Conservation (phyloP, 2,888 invertebrate species). For the Sinodicranocentrus sp. region DNA sequence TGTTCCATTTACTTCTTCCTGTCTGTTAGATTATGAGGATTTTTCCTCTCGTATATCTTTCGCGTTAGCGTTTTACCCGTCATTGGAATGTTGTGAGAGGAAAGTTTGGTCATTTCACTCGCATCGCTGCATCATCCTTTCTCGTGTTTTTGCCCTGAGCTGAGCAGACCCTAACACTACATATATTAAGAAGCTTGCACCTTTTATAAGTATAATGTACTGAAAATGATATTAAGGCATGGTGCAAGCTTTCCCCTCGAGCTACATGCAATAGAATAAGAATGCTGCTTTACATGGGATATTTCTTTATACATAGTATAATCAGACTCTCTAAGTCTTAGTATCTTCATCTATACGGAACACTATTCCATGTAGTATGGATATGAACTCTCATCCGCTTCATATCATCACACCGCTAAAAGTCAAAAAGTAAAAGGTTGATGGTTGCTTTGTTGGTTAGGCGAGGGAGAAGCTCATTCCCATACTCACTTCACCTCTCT, state of each 20-base stretch:
- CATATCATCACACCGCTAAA: conserved; percentile 29
- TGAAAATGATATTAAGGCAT: conserved; percentile 8
- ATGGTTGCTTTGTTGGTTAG: conserved; percentile 19
- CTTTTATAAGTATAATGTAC: neutral
- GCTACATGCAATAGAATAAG: too few relatives aligned
- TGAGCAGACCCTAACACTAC: neutral
- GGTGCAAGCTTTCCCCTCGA: too few relatives aligned
- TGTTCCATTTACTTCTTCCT: conserved; percentile 51
- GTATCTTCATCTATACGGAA: too few relatives aligned
- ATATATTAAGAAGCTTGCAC: conserved; percentile 8
- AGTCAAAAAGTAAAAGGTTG: conserved; percentile 32
- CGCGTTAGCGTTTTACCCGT: neutral
- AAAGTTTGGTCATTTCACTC: conserved; percentile 51
- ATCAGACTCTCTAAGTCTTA: too few relatives aligned
- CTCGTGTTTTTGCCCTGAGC: conserved; percentile 2
- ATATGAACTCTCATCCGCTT: conserved; percentile 35
- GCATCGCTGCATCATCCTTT: conserved; percentile 44
- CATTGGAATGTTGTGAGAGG: conserved; percentile 36
- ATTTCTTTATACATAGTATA: too few relatives aligned
- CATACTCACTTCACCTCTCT: conserved; percentile 5
- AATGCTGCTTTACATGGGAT: too few relatives aligned
- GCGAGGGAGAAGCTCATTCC: conserved; percentile 4
- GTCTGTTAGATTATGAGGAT: conserved; percentile 43
- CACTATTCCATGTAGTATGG: neutral
- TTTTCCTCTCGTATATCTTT: conserved; percentile 38